Evolutionary conservation across 2,113 vertebrate species (phyloP).

Genomic region (Seriola quinqueradiata): DNA sequence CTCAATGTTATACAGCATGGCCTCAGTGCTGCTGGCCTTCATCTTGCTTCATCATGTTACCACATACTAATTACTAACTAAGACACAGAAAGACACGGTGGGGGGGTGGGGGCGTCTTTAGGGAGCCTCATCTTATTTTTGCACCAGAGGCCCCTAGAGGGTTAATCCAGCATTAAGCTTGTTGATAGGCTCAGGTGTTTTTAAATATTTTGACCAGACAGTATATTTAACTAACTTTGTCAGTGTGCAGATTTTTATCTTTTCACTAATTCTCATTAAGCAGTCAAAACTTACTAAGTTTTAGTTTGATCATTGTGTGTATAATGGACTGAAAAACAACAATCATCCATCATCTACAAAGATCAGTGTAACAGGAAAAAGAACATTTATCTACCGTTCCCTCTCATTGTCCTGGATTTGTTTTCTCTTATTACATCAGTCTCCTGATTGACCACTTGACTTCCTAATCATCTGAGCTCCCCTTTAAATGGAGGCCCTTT

Average conservation of each 20-base stretch:
- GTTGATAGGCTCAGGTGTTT: background rate
- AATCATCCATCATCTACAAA: background rate
- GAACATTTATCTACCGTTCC: background rate
- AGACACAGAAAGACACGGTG: background rate
- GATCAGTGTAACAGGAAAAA: background rate
- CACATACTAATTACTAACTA: background rate
- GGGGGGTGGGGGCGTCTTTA: background rate
- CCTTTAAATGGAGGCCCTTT: slow-evolving; percentile 55
- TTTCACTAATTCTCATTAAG: background rate
- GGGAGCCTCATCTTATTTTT: background rate
- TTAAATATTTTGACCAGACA: slow-evolving; percentile 16
- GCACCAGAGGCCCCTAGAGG: background rate
- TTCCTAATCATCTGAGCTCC: slow-evolving; percentile 48
- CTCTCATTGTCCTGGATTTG: background rate
- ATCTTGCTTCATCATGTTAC: background rate
- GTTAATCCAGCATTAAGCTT: slow-evolving; percentile 13
- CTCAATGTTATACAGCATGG: too few species aligned
- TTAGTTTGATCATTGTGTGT: background rate
- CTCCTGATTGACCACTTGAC: slow-evolving; percentile 59
- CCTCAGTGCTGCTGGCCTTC: too few species aligned
- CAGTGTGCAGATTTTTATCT: background rate
- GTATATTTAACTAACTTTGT: slow-evolving; percentile 3
- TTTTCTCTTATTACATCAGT: background rate
- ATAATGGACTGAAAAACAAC: background rate
- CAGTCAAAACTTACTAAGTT: background rate